Evolutionary conservation across 2,888 invertebrate species (phyloP).

Genomic region (Trissoscelio sp.): DNA sequence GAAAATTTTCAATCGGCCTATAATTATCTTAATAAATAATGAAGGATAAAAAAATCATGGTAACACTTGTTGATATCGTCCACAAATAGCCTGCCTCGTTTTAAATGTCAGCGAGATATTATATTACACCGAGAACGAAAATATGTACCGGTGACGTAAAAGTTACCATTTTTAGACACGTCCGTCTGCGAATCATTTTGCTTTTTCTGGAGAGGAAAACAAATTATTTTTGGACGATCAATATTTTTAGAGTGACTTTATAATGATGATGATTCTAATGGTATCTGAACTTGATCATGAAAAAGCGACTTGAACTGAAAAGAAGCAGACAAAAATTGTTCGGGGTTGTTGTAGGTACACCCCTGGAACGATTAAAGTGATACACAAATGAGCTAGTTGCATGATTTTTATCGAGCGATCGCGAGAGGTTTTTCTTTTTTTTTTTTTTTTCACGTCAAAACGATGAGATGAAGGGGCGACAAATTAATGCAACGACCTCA

Average conservation of each 20-base stretch:
- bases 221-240: neutral
- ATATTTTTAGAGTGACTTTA: too few species aligned
- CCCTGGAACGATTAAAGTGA: constrained; percentile 5
- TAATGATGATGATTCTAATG: neutral
- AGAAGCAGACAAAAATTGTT: neutral
- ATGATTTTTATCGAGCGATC: constrained; percentile 13
- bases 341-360: neutral
- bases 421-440: neutral
- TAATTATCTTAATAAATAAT: constrained; percentile 30
- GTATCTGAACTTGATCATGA: neutral
- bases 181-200: too few species aligned
- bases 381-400: constrained; percentile 46
- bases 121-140: too few species aligned
- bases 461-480: neutral
- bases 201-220: neutral
- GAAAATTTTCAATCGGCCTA: constrained; percentile 22
- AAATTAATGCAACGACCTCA: constrained; percentile 49
- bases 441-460: neutral
- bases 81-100: constrained; percentile 35
- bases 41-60: constrained; percentile 12
- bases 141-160: too few species aligned
- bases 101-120: constrained; percentile 1
- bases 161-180: too few species aligned
- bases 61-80: constrained; percentile 45
- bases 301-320: neutral